These are phyloP conservation scores for Propithecus deckenii DNA, from an alignment of 2,797 vertebrate species.

Conservation along the genomic window DNA sequence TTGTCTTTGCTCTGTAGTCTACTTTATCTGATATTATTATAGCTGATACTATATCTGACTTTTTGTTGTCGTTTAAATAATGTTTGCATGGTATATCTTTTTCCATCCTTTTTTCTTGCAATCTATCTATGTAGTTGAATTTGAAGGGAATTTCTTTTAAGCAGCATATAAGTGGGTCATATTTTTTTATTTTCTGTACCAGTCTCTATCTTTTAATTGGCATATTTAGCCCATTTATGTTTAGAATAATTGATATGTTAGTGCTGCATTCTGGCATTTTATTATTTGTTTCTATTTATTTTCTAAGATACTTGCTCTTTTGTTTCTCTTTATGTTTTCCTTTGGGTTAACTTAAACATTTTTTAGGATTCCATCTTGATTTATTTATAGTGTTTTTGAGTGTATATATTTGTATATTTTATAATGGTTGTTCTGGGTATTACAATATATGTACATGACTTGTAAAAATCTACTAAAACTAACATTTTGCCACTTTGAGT, in stretches of 20 bases:
- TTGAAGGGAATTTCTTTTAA: conserved; percentile 26
- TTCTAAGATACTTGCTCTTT: neutral
- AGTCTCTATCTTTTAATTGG: neutral
- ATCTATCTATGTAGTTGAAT: neutral
- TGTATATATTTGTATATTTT: neutral
- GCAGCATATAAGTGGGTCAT: neutral
- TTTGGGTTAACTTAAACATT: neutral
- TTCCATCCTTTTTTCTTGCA: neutral
- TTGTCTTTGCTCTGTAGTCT: neutral
- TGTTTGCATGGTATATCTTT: neutral
- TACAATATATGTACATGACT: neutral
- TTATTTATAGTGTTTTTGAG: neutral
- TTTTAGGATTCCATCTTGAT: neutral
- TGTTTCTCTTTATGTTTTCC: neutral
- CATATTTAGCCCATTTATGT: neutral
- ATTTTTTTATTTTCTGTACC: neutral
- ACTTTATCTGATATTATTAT: neutral
- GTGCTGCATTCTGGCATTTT: neutral
- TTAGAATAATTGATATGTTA: neutral
- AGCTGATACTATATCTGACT: neutral
- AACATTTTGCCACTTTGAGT: neutral
- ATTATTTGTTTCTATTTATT: neutral
- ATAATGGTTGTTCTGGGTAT: neutral
- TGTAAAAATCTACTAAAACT: neutral
- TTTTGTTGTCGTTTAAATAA: neutral